Percentiles rank a stretch among this genome's conserved stretches.
Conservation (phyloP, 2,797 vertebrate genomes). For the Pachyuromys duprasi region DNA sequence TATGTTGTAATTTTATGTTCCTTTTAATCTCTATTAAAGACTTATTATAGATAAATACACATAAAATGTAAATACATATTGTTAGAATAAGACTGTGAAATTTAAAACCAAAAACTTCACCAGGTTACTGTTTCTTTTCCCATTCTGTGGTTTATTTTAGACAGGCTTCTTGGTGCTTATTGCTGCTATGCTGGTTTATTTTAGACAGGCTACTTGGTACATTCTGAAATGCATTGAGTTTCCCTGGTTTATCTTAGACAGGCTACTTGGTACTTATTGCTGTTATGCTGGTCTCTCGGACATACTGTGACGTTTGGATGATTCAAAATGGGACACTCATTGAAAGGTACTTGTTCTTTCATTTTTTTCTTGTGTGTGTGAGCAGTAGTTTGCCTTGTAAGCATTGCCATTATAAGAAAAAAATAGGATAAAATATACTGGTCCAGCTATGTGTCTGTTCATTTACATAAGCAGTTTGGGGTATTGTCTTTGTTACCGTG, state of each 20-base stretch:
- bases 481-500: background rate
- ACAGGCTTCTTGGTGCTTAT: conserved; percentile 96
- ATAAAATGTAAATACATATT: background rate
- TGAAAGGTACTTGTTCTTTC: conserved; percentile 92
- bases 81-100: conserved; percentile 44
- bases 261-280: conserved; percentile 96
- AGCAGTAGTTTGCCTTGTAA: conserved; percentile 35
- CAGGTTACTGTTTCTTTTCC: conserved; percentile 45
- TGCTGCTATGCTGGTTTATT: conserved; percentile 93
- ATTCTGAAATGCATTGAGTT: conserved; percentile 68
- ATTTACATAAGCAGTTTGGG: background rate
- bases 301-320: conserved; percentile 99
- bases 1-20: conserved; percentile 32
- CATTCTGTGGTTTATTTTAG: conserved; percentile 86
- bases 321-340: conserved; percentile 99
- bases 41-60: conserved; percentile 32
- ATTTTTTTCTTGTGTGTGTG: conserved; percentile 52
- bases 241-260: conserved; percentile 88
- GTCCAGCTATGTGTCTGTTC: conserved; percentile 30
- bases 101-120: conserved; percentile 55
- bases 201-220: conserved; percentile 94
- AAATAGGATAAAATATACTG: background rate
- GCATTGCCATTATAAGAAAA: conserved; percentile 34
- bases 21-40: conserved; percentile 35
- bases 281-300: conserved; percentile 95